phyloP scores from a whole-genome alignment of 2,797 vertebrate species.

The Emys orbicularis region DNA sequence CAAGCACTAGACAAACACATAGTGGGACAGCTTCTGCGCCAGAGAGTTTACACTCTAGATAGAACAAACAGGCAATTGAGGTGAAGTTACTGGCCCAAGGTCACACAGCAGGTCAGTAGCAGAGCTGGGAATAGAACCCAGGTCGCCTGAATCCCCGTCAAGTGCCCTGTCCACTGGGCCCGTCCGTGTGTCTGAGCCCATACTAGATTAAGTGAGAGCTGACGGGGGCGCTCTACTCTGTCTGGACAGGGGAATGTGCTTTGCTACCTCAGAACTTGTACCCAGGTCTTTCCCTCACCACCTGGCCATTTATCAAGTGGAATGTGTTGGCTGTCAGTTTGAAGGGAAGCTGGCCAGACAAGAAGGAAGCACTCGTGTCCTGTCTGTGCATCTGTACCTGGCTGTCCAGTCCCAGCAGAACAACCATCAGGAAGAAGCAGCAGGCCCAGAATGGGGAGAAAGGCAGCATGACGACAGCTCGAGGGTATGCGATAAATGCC shows the following conservation, averaged over 20 bases:
- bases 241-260: neutral
- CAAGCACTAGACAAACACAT: neutral
- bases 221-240: neutral
- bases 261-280: neutral
- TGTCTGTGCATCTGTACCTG: slow-evolving; percentile 82
- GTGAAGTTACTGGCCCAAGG: neutral
- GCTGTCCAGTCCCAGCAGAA: slow-evolving; percentile 95
- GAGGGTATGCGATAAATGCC: slow-evolving; percentile 96
- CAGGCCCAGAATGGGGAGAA: slow-evolving; percentile 96
- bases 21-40: neutral
- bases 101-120: neutral
- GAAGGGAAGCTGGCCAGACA: neutral
- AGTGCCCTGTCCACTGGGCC: neutral
- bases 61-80: neutral
- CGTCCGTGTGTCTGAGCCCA: neutral
- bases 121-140: neutral
- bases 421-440: slow-evolving; percentile 97
- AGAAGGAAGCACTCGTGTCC: fast-evolving
- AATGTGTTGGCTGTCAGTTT: neutral
- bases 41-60: neutral
- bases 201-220: neutral
- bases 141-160: neutral
- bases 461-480: slow-evolving; percentile 97
- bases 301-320: neutral
- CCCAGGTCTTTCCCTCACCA: neutral